A percentile compares a stretch with the other conserved stretches of the same genome.
Evolutionary conservation across 2,888 invertebrate genomes (phyloP).

Genomic region (Aleiodes alternator): DNA sequence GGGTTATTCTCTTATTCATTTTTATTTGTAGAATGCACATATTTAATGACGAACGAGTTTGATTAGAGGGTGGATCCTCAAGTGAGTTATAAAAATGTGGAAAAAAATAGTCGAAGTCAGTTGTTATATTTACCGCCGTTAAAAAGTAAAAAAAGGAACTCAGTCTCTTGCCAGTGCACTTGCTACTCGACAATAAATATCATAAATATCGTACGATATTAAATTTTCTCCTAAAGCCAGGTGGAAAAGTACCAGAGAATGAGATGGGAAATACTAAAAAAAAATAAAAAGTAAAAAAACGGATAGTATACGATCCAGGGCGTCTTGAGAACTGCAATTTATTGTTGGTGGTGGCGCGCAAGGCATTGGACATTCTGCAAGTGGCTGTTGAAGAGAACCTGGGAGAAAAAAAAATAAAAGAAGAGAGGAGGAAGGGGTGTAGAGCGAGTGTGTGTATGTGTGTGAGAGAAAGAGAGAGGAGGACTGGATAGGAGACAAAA

Average conservation of each 20-base stretch:
- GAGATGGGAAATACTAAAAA: background rate
- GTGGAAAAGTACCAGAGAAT: constrained; percentile 24
- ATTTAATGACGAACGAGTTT: background rate
- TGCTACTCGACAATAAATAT: constrained; percentile 34
- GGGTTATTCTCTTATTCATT: background rate
- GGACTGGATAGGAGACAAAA: constrained; percentile 34
- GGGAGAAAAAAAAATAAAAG: background rate
- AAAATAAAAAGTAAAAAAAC: background rate
- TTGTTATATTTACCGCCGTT: constrained; percentile 28
- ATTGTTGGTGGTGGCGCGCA: constrained; percentile 23
- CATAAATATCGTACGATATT: constrained; percentile 32
- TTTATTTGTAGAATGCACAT: background rate
- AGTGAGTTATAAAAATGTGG: constrained; percentile 16
- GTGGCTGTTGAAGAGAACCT: constrained; percentile 27
- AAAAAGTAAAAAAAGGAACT: background rate
- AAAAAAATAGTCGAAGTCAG: background rate
- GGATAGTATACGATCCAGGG: constrained; percentile 26
- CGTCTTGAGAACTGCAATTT: constrained; percentile 37
- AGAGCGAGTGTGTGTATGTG: background rate
- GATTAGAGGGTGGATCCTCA: constrained; percentile 2
- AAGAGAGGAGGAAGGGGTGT: background rate
- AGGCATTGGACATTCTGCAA: constrained; percentile 37
- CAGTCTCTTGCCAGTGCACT: constrained; percentile 27
- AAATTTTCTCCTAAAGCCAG: constrained; percentile 33
- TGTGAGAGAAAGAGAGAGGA: background rate